phyloP scores from a whole-genome alignment of 2,113 vertebrate genomes.

The Rallus limicola region DNA sequence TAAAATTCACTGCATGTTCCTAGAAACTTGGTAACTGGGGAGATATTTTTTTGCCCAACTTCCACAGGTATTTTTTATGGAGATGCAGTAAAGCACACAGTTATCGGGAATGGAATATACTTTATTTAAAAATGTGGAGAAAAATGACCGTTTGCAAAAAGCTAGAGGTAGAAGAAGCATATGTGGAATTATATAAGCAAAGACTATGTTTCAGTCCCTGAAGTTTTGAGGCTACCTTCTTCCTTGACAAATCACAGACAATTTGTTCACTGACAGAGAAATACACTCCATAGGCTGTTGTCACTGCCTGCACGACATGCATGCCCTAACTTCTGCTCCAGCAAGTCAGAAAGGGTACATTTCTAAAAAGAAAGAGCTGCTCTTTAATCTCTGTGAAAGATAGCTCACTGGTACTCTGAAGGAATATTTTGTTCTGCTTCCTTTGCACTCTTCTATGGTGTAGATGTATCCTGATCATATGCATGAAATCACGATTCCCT shows the following conservation, averaged over 20 bases:
- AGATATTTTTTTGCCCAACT: background rate
- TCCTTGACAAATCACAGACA: background rate
- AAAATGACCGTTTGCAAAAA: background rate
- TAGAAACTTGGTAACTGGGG: background rate
- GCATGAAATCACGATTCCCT: background rate
- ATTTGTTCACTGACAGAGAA: conserved; percentile 14
- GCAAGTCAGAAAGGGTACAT: conserved; percentile 5
- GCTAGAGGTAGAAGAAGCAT: background rate
- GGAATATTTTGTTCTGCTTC: background rate
- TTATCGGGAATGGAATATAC: background rate
- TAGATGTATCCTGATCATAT: background rate
- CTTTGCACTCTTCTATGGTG: background rate
- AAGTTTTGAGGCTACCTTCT: background rate
- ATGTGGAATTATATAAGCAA: background rate
- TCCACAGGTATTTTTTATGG: background rate
- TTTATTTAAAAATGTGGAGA: background rate
- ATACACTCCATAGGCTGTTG: background rate
- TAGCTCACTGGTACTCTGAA: background rate
- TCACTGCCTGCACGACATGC: background rate
- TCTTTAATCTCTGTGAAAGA: background rate
- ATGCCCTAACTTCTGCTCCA: background rate
- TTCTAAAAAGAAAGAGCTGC: background rate
- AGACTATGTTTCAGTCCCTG: background rate
- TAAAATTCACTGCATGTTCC: background rate
- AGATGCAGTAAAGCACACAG: background rate